Evolutionary conservation across 2,888 invertebrate species (phyloP), one percentile per base, ranked within the genome.

Genomic region (Muscina levida): DNA sequence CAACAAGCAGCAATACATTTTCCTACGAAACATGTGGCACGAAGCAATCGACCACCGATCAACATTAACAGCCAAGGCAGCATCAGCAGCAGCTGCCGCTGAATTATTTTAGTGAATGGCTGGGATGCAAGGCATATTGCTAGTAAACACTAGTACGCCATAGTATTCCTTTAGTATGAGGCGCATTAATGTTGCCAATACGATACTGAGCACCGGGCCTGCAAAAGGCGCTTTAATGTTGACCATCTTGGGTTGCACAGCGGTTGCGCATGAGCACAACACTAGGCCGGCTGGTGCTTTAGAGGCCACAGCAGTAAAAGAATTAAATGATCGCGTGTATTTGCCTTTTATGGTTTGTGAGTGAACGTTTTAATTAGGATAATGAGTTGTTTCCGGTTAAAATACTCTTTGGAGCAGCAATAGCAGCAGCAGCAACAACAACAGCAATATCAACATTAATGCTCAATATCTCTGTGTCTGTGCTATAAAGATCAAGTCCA

Each of bases 331-430:
- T 88, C 88, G 88, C 88, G 88, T 88, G 88, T 86, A 88, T 84
- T 86, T 83, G 70, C 82, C 87, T 85, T 87, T 87, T 86, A 86
- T 87, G 87, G 88, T 82, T 85, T 84, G 83, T 85, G 85, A 86
- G 88, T 86, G 86, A 88, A 88, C 88, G 88, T 88, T 88, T 88
- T 88, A 88, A 88, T 88, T 88, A 88, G 88, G 88, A 88, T 88
- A 88, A 88, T 88, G 88, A 88, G 87, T 88, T 88, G 87, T 88
- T 88, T 88, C 88, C 88, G 88, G 88, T 83, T 83, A 48, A 65
- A 74, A 62, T 42, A 67, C 22, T 11, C 15, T 24, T 57, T 4
- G 10, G 13, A 39, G 15, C 5, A 37, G 67, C 56, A 17, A 31
- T 42, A 13, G 48, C 57, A 13, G 86, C 86, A 72, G 39, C 80